Evolutionary conservation across 2,888 invertebrate species (phyloP), one percentile per base, ranked within the genome.

Genomic region (Ceraclea dissimilis): DNA sequence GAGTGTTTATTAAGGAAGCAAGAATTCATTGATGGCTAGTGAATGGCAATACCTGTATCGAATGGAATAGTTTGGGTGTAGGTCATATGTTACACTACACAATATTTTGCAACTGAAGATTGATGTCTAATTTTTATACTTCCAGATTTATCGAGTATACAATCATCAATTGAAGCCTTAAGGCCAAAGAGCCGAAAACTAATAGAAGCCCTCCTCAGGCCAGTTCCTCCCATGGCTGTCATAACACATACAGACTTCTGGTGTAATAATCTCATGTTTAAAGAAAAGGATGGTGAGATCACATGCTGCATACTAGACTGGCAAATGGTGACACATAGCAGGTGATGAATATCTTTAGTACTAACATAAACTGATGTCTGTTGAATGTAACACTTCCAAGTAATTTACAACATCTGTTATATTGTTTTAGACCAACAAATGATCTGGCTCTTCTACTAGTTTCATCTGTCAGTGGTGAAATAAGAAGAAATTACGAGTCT

Each of bases 181-280:
- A 76, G 85, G 60, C 82, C 85, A 1, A 78, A 82, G 58, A 88
- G 88, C 11, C 86, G 87, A 65, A 81, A 84, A 17, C 77, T 88
- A 48, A 85, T 89, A 20, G 84, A 86, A 18, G 82, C 83, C 2
- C 72, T 89, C 6, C 71, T 89, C 26, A 79, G 83, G 48, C 88
- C 89, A 0, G 79, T 83, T 50, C 88, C 86, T 65, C 88, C 89
- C 0, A 70, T 84, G 65, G 86, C 88, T 0, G 76, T 88, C 5
- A 83, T 90, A 58, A 89, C 88, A 0, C 90, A 90, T 69, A 89
- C 88, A 0, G 90, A 90, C 68, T 90, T 90, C 70, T 90, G 90
- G 90, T 86, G 87, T 68, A 88, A 88, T 64, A 89, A 89, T 71
- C 75, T 89, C 16, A 74, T 88, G 59, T 88, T 90, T 66, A 75